phyloP scores from a whole-genome alignment of 2,797 vertebrate species.

The Pangasius macronema region DNA sequence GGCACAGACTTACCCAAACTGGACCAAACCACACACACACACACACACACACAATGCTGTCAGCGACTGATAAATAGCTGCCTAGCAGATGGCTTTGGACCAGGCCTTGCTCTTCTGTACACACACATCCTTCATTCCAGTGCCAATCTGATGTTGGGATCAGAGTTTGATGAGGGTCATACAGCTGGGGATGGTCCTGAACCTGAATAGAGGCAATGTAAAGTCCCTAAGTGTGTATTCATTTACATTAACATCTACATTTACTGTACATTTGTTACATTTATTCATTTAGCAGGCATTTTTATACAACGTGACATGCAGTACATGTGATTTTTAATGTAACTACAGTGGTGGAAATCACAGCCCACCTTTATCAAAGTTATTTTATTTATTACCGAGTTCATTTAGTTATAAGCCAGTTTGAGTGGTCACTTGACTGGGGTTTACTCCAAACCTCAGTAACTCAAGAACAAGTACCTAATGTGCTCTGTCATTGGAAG shows the following conservation, averaged over 20 bases:
- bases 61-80: constrained; percentile 33
- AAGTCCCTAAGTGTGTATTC: not conserved
- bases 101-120: constrained; percentile 29
- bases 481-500: not conserved
- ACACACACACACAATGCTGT: constrained; percentile 21
- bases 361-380: not conserved
- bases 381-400: not conserved
- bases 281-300: not conserved
- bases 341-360: not conserved
- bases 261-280: not conserved
- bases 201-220: not conserved
- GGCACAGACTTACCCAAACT: too few relatives aligned
- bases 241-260: not conserved
- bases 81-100: constrained; percentile 34
- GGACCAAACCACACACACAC: not conserved
- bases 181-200: not conserved
- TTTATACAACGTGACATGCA: not conserved
- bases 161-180: not conserved
- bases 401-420: not conserved
- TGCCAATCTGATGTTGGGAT: constrained; percentile 22
- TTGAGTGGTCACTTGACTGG: not conserved
- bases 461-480: not conserved
- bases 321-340: not conserved
- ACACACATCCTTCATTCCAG: constrained; percentile 34
- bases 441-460: not conserved